A percentile compares a stretch with the other conserved stretches of the same genome.
phyloP scores from a whole-genome alignment of 1,140 invertebrate species.

The Lineus longissimus region DNA sequence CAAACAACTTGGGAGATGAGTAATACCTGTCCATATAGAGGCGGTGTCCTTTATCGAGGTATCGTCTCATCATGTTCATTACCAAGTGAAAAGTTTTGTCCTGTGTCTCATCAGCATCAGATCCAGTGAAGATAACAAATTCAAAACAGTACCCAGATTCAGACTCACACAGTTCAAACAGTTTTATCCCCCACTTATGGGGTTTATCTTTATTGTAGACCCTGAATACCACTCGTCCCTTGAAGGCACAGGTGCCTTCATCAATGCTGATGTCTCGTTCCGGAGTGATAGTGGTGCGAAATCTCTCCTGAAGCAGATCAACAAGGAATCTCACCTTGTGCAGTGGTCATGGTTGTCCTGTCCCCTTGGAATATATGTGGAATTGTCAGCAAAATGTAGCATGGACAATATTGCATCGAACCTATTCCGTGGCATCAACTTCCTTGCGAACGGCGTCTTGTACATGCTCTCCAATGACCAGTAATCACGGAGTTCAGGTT shows the following conservation, averaged over 20 bases:
- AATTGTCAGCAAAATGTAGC: background rate
- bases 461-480: background rate
- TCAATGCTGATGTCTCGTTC: background rate
- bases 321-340: background rate
- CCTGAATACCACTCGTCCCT: background rate
- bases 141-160: background rate
- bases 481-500: background rate
- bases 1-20: background rate
- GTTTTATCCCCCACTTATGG: background rate
- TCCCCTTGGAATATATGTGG: background rate
- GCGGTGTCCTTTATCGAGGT: background rate
- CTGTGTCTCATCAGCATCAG: background rate
- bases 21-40: background rate
- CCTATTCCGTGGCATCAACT: background rate
- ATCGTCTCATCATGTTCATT: background rate
- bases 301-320: background rate
- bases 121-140: background rate
- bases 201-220: slow-evolving; percentile 3
- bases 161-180: slow-evolving; percentile 1
- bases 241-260: background rate
- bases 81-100: background rate
- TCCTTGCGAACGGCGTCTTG: background rate
- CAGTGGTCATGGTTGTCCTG: slow-evolving; percentile 1
- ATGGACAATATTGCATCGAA: background rate
- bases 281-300: background rate